Conservation (phyloP, 2,113 vertebrate species). For the Pelusios castaneus region DNA sequence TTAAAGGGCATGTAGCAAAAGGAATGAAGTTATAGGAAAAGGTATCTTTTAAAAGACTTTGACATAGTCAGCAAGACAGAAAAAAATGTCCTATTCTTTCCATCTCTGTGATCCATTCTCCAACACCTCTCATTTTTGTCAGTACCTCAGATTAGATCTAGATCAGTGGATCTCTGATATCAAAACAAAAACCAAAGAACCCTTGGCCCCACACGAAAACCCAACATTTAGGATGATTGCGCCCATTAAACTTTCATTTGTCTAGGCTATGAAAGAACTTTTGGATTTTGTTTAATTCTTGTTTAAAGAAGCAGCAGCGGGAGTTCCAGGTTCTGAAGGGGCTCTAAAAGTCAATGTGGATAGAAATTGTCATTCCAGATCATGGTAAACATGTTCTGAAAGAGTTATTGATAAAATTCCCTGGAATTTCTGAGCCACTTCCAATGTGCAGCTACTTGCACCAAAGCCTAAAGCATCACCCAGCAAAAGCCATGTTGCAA, state of each 20-base stretch:
- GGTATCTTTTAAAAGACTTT: fast-evolving
- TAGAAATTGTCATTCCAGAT: not conserved
- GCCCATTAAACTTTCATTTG: slow-evolving; percentile 17
- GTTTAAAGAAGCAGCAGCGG: not conserved
- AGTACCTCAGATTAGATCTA: not conserved
- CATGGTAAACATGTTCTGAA: not conserved
- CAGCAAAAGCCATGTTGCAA: not conserved
- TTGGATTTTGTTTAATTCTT: slow-evolving; percentile 21
- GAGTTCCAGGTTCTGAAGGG: not conserved
- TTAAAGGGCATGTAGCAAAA: not conserved
- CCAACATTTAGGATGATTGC: not conserved
- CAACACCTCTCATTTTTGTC: not conserved
- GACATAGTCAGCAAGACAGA: not conserved
- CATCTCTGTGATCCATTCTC: not conserved
- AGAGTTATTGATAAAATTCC: not conserved
- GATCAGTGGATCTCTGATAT: slow-evolving; percentile 1
- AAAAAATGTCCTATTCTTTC: not conserved
- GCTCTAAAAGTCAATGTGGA: not conserved
- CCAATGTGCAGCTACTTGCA: not conserved
- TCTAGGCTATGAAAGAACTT: slow-evolving; percentile 25
- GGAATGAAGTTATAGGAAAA: not conserved
- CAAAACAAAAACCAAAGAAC: slow-evolving; percentile 46
- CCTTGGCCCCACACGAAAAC: not conserved
- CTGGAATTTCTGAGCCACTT: not conserved
- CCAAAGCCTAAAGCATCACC: not conserved